Conservation (phyloP, 2,113 vertebrate genomes). For the Eira barbara region DNA sequence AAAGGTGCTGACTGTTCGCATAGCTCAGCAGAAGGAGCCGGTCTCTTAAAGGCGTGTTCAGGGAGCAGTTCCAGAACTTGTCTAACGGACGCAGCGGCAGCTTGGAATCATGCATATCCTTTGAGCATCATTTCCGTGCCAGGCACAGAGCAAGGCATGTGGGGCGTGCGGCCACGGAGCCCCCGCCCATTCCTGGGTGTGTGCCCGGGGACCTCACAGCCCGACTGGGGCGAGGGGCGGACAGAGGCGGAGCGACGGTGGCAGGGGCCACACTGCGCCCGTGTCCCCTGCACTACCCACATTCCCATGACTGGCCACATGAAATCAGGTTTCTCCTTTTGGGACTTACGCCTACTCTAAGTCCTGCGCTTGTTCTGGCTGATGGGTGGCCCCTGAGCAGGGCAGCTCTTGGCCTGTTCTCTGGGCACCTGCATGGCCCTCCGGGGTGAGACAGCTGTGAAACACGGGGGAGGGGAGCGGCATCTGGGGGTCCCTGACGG, state of each 20-base stretch:
- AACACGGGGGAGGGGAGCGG: background rate
- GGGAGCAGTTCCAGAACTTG: background rate
- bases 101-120: background rate
- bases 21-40: background rate
- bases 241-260: rapidly evolving
- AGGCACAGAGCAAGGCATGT: background rate
- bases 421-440: background rate
- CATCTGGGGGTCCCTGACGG: background rate
- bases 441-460: background rate
- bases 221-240: rapidly evolving
- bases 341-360: background rate
- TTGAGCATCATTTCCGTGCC: background rate
- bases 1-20: background rate
- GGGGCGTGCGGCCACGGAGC: rapidly evolving
- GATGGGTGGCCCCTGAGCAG: background rate
- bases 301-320: background rate
- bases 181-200: background rate
- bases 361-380: rapidly evolving
- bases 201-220: background rate
- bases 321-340: background rate
- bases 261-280: background rate
- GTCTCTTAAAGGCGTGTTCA: background rate
- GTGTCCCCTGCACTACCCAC: rapidly evolving
- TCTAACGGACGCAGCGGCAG: background rate
- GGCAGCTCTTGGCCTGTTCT: background rate